Evolutionary conservation across 2,888 invertebrate genomes (phyloP).

Genomic region (Macrophya annulata): DNA sequence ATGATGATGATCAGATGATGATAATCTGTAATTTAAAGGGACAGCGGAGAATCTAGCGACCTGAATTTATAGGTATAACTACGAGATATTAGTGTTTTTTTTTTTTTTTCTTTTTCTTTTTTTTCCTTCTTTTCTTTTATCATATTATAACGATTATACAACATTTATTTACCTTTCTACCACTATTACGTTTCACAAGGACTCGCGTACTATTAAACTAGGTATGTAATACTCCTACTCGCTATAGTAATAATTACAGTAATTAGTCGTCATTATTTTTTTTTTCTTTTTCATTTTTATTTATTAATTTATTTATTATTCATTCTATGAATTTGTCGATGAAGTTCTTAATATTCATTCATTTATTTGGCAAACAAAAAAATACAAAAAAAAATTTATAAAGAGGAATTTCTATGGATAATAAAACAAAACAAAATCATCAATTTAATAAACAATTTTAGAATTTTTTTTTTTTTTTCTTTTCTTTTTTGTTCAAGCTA

Average conservation of each 20-base stretch:
- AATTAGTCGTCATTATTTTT: conserved; percentile 50
- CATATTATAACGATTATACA: conserved; percentile 64
- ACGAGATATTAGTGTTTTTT: conserved; percentile 43
- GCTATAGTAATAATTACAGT: conserved; percentile 62
- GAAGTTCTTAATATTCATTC: background rate
- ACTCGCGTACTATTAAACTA: conserved; percentile 24
- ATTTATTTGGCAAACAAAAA: background rate
- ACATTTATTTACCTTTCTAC: conserved; percentile 65
- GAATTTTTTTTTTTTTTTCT: conserved; percentile 38
- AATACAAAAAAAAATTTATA: too few relatives aligned
- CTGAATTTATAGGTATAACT: conserved; percentile 48
- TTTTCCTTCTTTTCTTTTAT: conserved; percentile 2
- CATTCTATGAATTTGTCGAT: conserved; percentile 9
- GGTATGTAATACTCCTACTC: background rate
- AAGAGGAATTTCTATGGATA: background rate
- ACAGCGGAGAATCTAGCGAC: conserved; percentile 55
- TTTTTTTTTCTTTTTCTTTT: background rate
- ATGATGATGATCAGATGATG: conserved; percentile 18
- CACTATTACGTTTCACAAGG: conserved; percentile 63
- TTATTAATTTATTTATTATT: background rate
- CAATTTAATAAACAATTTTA: background rate
- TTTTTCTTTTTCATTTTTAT: conserved; percentile 13
- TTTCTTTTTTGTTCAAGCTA: too few relatives aligned
- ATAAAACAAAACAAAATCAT: background rate
- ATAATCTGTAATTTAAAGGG: conserved; percentile 40